phyloP scores from a whole-genome alignment of 1,140 invertebrate species.

The Drosophila willistoni region DNA sequence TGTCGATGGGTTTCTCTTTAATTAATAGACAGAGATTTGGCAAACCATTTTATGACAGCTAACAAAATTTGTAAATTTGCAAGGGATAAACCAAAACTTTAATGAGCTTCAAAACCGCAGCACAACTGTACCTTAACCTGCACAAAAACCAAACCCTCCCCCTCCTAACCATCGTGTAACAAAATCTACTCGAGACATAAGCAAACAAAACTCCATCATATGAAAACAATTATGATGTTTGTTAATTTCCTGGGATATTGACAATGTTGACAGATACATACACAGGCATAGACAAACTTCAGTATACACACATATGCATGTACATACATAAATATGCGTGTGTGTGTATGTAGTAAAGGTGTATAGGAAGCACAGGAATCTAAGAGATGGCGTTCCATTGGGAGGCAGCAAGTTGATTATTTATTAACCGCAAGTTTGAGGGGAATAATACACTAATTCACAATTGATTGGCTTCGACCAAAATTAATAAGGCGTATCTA shows the following conservation, averaged over 20 bases:
- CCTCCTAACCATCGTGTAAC: constrained; percentile 6
- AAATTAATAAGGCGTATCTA: constrained; percentile 20
- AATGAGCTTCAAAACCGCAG: constrained; percentile 49
- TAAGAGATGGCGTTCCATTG: not conserved
- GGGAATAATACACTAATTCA: constrained; percentile 3
- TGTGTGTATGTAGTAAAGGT: too few species aligned
- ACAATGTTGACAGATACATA: constrained; percentile 6
- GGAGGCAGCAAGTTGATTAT: not conserved
- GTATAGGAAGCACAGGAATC: not conserved
- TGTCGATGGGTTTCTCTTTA: too few species aligned
- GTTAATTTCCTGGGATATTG: constrained; percentile 27
- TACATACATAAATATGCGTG: not conserved
- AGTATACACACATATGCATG: not conserved
- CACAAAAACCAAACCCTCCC: constrained; percentile 23
- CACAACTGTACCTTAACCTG: constrained; percentile 11
- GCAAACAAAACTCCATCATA: constrained; percentile 40
- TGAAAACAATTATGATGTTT: constrained; percentile 46
- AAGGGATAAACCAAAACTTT: constrained; percentile 37
- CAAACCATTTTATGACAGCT: not conserved
- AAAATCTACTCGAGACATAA: constrained; percentile 37
- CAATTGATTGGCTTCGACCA: constrained; percentile 22
- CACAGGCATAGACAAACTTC: not conserved
- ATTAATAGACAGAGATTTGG: not conserved
- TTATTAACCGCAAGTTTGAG: constrained; percentile 5
- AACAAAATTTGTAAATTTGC: not conserved